These are phyloP conservation scores for Lagopus leucura DNA, from an alignment of 2,113 vertebrate genomes.

Conservation along the genomic window DNA sequence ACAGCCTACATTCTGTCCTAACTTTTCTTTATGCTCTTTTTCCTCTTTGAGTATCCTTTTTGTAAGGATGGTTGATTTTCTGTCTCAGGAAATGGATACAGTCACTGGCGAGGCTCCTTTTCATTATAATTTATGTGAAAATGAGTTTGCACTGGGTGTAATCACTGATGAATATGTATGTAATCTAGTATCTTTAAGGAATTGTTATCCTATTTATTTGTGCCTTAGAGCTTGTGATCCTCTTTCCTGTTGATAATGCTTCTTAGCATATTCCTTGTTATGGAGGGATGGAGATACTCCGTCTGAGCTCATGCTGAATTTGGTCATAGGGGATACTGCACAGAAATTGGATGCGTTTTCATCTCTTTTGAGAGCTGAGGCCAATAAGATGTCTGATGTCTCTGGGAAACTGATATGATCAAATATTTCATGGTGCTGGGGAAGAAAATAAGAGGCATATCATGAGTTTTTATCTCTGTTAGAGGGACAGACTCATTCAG, in stretches of 20 bases:
- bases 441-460: not conserved
- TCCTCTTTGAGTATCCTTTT: not conserved
- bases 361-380: conserved; percentile 22
- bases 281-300: conserved; percentile 5
- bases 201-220: conserved; percentile 66
- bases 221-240: conserved; percentile 55
- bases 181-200: conserved; percentile 61
- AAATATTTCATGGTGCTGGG: not conserved
- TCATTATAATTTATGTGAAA: conserved; percentile 30
- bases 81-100: not conserved
- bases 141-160: not conserved
- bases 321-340: not conserved
- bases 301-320: not conserved
- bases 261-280: conserved; percentile 67
- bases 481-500: not conserved
- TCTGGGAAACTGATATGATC: conserved; percentile 23
- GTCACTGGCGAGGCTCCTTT: not conserved
- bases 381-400: not conserved
- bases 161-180: conserved; percentile 53
- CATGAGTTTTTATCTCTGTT: not conserved
- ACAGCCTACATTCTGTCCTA: not conserved
- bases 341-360: conserved; percentile 29
- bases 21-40: not conserved
- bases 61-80: not conserved
- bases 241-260: conserved; percentile 69